Conservation (phyloP, 2,888 invertebrate genomes). For the Pachydiplax longipennis region DNA sequence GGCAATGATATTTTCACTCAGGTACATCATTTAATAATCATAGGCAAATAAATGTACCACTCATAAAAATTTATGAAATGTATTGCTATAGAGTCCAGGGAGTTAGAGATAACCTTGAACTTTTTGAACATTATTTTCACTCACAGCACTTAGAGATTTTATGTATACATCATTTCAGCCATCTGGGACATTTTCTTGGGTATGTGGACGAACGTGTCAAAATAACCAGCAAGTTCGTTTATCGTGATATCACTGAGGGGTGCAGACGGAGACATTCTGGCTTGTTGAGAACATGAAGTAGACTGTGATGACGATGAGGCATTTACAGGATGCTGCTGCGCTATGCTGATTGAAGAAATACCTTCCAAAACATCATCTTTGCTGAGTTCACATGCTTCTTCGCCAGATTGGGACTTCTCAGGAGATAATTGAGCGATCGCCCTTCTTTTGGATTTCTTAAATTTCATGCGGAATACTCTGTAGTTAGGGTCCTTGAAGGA, state of each 20-base stretch:
- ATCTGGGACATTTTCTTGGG: conserved; percentile 97
- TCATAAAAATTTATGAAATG: background rate
- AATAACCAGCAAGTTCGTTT: conserved; percentile 93
- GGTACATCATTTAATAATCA: background rate
- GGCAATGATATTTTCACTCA: background rate
- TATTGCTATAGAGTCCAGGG: background rate
- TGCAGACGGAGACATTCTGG: conserved; percentile 64
- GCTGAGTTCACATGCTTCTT: background rate
- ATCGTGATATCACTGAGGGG: conserved; percentile 84
- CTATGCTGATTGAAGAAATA: background rate
- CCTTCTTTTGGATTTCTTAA: conserved; percentile 2
- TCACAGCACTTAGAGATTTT: conserved; percentile 57
- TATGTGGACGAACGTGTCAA: conserved; percentile 94
- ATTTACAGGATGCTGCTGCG: background rate
- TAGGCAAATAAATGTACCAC: background rate
- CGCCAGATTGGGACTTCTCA: background rate
- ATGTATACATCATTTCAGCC: conserved; percentile 99
- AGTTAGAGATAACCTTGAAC: background rate
- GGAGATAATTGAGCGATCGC: background rate
- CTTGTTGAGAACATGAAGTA: conserved; percentile 78
- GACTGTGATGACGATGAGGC: background rate
- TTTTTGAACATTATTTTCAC: conserved; percentile 29
- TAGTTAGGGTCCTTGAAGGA: conserved; percentile 18
- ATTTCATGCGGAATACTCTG: background rate
- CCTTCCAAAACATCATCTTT: conserved; percentile 9